A percentile compares a stretch with the other conserved stretches of the same genome.
These are phyloP conservation scores for Leucophenga maculata DNA, from an alignment of 2,888 invertebrate species.

Conservation along the genomic window DNA sequence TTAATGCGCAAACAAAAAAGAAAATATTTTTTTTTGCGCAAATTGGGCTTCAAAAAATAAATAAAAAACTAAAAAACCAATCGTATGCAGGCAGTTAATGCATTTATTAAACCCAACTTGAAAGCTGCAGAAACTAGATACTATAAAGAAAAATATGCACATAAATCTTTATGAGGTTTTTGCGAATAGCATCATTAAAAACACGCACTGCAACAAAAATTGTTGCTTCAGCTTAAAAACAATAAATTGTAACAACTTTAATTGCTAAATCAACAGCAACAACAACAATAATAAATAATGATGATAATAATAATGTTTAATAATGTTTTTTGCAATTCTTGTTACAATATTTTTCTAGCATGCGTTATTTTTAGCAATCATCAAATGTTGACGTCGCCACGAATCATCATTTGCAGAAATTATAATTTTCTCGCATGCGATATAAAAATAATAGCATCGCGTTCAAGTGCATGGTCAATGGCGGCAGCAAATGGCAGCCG, in stretches of 20 bases:
- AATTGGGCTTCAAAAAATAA: neutral
- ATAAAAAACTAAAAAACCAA: neutral
- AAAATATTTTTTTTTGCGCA: no score
- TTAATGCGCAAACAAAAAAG: no score
- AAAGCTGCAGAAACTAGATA: neutral
- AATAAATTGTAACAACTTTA: slow-evolving; percentile 11
- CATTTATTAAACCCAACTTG: neutral
- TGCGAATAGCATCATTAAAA: neutral
- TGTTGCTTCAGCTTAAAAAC: neutral
- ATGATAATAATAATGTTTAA: neutral
- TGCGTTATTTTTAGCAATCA: neutral
- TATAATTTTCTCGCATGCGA: slow-evolving; percentile 18
- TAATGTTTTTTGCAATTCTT: slow-evolving; percentile 6
- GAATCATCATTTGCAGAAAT: slow-evolving; percentile 12
- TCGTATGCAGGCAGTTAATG: neutral
- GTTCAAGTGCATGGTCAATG: slow-evolving; percentile 14
- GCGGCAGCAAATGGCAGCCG: neutral
- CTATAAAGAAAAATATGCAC: neutral
- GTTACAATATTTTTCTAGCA: neutral
- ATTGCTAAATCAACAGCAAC: slow-evolving; percentile 15
- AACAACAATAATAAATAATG: neutral
- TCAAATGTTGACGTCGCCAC: no score
- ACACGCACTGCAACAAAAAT: neutral
- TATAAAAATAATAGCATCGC: neutral
- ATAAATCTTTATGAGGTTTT: slow-evolving; percentile 3